Evolutionary conservation across 2,888 invertebrate species (phyloP).

Genomic region (Enchytraeus crypticus): DNA sequence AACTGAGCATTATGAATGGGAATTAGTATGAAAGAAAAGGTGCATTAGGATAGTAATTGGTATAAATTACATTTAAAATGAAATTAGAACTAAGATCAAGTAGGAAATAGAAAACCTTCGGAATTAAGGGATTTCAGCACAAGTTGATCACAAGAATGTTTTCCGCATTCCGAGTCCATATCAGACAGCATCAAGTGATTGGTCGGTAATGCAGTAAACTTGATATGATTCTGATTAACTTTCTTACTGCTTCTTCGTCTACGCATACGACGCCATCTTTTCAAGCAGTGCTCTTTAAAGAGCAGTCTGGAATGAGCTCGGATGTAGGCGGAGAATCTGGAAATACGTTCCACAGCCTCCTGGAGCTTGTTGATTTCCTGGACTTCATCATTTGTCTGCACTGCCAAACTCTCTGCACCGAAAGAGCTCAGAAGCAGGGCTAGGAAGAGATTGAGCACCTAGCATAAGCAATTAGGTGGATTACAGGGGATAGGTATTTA

Average conservation of each 20-base stretch:
- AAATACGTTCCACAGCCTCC: conserved; percentile 91
- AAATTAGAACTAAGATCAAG: too few relatives aligned
- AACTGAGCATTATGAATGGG: too few relatives aligned
- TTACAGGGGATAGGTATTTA: too few relatives aligned
- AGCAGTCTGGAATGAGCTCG: conserved; percentile 22
- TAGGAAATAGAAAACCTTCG: too few relatives aligned
- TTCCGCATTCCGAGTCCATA: background rate
- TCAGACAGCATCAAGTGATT: background rate
- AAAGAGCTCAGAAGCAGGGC: conserved; percentile 98
- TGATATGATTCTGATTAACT: background rate
- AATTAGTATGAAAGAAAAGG: too few relatives aligned
- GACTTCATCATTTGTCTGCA: conserved; percentile 65
- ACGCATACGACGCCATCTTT: background rate
- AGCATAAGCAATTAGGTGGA: background rate
- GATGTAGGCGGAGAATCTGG: conserved; percentile 23
- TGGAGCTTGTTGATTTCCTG: conserved; percentile 89
- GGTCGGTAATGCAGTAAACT: background rate
- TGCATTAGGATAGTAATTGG: too few relatives aligned
- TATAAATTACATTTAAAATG: too few relatives aligned
- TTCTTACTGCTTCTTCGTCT: too few relatives aligned
- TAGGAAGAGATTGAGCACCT: conserved; percentile 98
- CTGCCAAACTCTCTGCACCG: conserved; percentile 77
- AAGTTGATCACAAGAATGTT: background rate
- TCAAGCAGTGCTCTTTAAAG: background rate
- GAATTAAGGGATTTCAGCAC: background rate